Evolutionary conservation across 2,888 invertebrate species (phyloP).

Genomic region (Seladonia tumulorum): DNA sequence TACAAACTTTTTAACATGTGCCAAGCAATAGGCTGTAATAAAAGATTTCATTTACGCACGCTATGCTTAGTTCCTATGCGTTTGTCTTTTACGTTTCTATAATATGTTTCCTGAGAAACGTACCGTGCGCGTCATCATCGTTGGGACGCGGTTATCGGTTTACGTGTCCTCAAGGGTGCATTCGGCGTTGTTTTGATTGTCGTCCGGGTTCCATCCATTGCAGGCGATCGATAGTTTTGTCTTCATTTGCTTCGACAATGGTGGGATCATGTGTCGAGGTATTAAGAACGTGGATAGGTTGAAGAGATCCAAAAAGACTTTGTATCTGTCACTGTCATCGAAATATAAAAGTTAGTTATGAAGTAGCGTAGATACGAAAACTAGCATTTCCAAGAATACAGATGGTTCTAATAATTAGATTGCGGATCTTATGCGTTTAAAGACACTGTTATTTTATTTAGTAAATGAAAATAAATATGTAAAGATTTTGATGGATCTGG

Average conservation of each 20-base stretch:
- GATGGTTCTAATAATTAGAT: neutral
- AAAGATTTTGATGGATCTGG: neutral
- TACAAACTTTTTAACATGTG: constrained; percentile 30
- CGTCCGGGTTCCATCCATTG: constrained; percentile 85
- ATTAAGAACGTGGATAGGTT: constrained; percentile 98
- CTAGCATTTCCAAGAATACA: neutral
- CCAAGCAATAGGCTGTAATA: constrained; percentile 29
- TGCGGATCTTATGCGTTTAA: neutral
- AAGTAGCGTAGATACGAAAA: neutral
- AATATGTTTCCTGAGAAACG: constrained; percentile 16
- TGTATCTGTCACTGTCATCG: constrained; percentile 95
- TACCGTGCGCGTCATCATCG: constrained; percentile 12
- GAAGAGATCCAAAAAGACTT: constrained; percentile 98
- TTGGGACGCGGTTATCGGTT: neutral
- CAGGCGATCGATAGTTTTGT: constrained; percentile 88
- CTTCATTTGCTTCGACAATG: constrained; percentile 93
- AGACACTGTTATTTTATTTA: neutral
- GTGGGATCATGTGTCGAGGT: constrained; percentile 96
- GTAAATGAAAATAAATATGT: neutral
- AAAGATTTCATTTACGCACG: constrained; percentile 7
- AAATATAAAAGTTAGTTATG: neutral
- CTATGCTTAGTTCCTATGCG: neutral
- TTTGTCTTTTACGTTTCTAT: neutral
- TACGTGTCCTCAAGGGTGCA: constrained; percentile 63
- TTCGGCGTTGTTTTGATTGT: constrained; percentile 74